Percentiles rank a stretch among this genome's conserved stretches.
These are phyloP conservation scores for Echeneis naucrates DNA, from an alignment of 2,797 vertebrate species.

Conservation along the genomic window DNA sequence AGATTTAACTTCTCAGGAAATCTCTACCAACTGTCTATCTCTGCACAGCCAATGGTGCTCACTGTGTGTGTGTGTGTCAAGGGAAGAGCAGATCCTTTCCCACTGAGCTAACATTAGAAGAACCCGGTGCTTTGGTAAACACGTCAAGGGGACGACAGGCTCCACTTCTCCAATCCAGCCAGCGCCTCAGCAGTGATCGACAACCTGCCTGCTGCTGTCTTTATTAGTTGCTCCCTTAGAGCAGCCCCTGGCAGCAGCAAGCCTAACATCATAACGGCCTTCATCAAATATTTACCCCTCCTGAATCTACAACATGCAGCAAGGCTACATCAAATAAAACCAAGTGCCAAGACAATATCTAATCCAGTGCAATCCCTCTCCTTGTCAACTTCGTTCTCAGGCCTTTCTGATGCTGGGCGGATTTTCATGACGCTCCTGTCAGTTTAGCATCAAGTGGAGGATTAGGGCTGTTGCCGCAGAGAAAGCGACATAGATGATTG, in stretches of 20 bases:
- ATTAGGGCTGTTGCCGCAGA: constrained; percentile 58
- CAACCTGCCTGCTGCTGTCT: constrained; percentile 74
- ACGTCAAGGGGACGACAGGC: constrained; percentile 14
- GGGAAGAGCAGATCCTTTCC: constrained; percentile 41
- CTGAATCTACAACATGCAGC: constrained; percentile 61
- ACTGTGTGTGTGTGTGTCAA: constrained; percentile 16
- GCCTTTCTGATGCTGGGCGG: constrained; percentile 29
- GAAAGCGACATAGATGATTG: constrained; percentile 59
- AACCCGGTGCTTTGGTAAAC: constrained; percentile 64
- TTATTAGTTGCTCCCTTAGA: constrained; percentile 73
- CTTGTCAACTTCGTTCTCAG: constrained; percentile 63
- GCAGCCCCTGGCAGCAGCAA: constrained; percentile 59
- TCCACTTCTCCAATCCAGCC: not conserved
- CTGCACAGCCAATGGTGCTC: constrained; percentile 29
- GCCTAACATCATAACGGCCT: constrained; percentile 63
- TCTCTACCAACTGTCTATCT: constrained; percentile 48
- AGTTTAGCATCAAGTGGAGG: constrained; percentile 71
- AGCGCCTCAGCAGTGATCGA: constrained; percentile 64
- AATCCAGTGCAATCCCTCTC: constrained; percentile 71
- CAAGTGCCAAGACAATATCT: constrained; percentile 67
- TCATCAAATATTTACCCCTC: constrained; percentile 82
- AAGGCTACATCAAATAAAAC: constrained; percentile 70
- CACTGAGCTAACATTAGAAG: constrained; percentile 48
- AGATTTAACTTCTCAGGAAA: constrained; percentile 75
- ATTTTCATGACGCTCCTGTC: constrained; percentile 69